Evolutionary conservation across 2,113 vertebrate genomes (phyloP).

Genomic region (Varanus komodoensis): DNA sequence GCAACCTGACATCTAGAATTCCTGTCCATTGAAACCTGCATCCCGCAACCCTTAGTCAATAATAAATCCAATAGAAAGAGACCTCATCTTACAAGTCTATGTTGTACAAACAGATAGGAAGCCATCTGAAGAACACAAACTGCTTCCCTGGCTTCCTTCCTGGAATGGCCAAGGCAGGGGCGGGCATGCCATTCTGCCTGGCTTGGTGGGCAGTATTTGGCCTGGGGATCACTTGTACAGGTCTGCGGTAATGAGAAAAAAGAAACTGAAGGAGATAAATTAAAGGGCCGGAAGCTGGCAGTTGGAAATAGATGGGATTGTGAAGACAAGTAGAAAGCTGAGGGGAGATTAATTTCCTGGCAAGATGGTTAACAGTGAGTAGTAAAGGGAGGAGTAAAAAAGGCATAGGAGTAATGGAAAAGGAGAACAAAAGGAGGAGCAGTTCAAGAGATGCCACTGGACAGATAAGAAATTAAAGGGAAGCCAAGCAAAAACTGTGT

Average conservation of each 20-base stretch:
- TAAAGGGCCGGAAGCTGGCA: conserved; percentile 1
- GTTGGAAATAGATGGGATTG: neutral
- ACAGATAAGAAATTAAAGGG: neutral
- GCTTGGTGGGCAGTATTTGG: neutral
- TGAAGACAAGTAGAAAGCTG: neutral
- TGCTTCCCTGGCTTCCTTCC: neutral
- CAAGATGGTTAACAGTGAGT: neutral
- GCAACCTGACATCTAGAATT: too few relatives aligned
- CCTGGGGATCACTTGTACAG: neutral
- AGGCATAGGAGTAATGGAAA: neutral
- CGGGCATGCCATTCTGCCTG: too few relatives aligned
- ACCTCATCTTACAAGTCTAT: neutral
- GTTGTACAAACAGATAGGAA: neutral
- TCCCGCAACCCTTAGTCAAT: neutral
- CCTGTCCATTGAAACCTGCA: neutral
- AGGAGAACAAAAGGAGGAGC: conserved; percentile 6
- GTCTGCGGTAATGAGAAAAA: neutral
- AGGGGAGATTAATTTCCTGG: conserved; percentile 6
- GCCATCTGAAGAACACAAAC: neutral
- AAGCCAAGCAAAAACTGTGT: neutral
- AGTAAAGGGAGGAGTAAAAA: neutral
- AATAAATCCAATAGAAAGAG: neutral
- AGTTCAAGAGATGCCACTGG: conserved; percentile 3
- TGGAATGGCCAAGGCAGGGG: neutral
- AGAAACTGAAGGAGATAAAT: neutral